Evolutionary conservation across 2,888 invertebrate genomes (phyloP), one percentile per base, ranked within the genome.

Genomic region (Folsomia candida): DNA sequence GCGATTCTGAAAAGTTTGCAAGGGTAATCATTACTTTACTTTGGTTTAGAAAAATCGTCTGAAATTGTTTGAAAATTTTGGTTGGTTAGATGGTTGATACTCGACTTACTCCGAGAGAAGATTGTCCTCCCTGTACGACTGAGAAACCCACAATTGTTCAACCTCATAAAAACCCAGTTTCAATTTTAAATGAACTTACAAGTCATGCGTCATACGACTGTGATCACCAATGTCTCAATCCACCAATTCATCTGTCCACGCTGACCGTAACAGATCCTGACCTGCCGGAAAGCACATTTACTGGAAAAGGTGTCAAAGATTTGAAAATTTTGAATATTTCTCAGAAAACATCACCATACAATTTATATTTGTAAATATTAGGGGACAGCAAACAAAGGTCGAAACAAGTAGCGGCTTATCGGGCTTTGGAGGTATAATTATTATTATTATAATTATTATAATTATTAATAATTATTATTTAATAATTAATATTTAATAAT

Each of bases 61-160:
- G 20, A 57, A 11, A 47, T 47, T 11, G 9, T n/a, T n/a, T n/a
- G n/a, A n/a, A n/a, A n/a, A n/a, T n/a, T n/a, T n/a, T n/a, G n/a
- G n/a, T n/a, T n/a, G 9, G 22, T 26, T 60, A 60, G 60, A 20
- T 60, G 60, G 26, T 60, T 60, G 60, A 60, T 6, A 63, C 37
- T 9, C n/a, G 51, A 51, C 65, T 20, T 6, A 29, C 20, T 11
- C 37, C 11, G 4, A 11, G 4, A 29, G 62, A 73, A 14, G 27
- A 14, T 3, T 73, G 73, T 47, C 73, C 73, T 11, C 73, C 73
- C 14, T 73, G 73, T 63, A 64, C 68, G 51, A 71, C 69, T 2
- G 51, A 57, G 20, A 57, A 59, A 3, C 70, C 65, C 37, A 62
- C 25, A 9, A 66, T 68, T 22, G 58, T 71, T 4, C 51, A 71